Percentiles rank a stretch among this genome's conserved stretches.
Evolutionary conservation across 2,113 vertebrate genomes (phyloP).

Genomic region (Monopterus albus): DNA sequence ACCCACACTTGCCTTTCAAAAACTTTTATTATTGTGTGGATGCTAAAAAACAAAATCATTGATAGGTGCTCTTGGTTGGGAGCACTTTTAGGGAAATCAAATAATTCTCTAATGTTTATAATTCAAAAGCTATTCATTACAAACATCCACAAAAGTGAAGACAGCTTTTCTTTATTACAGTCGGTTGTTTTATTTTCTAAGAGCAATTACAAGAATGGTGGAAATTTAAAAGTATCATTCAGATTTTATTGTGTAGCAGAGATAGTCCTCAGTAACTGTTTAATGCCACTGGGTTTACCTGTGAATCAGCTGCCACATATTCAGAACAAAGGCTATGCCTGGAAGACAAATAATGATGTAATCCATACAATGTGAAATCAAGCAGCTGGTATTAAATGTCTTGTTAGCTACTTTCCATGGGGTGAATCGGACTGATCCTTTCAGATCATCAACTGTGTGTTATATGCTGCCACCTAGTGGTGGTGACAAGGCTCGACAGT

Average conservation of each 20-base stretch:
- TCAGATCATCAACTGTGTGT: neutral
- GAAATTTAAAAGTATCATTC: neutral
- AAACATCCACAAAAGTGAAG: neutral
- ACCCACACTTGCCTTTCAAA: no score
- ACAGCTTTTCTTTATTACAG: neutral
- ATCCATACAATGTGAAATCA: slow-evolving; percentile 66
- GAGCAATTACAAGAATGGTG: neutral
- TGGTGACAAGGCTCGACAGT: neutral
- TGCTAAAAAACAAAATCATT: no score
- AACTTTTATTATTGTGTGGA: no score
- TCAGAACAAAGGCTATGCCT: slow-evolving; percentile 14
- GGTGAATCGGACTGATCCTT: neutral
- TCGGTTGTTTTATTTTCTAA: neutral
- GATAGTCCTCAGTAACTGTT: neutral
- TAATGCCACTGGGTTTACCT: neutral
- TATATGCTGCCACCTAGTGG: slow-evolving; percentile 33
- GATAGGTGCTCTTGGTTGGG: no score
- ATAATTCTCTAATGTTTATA: neutral
- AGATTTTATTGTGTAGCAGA: neutral
- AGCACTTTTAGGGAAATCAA: no score
- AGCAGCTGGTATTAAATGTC: slow-evolving; percentile 83
- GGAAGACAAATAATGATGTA: slow-evolving; percentile 19
- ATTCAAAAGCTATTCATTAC: neutral
- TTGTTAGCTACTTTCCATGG: neutral
- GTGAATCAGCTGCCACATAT: neutral